phyloP scores from a whole-genome alignment of 64 coral and sea anemone genomes.

The Trachythela sp. region DNA sequence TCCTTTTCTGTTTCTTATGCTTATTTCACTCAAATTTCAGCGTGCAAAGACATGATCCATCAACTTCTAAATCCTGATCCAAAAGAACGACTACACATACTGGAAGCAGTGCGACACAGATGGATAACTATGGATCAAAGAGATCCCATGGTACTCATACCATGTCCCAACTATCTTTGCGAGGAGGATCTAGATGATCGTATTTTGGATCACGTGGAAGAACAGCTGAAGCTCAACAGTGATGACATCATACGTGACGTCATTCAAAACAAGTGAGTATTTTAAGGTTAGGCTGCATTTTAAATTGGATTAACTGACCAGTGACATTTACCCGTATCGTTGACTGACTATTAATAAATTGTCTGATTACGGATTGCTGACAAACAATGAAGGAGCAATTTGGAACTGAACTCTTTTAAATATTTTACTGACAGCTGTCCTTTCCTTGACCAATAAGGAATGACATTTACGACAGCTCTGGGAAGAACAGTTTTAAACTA shows the following conservation, averaged over 20 bases:
- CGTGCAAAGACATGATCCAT: neutral
- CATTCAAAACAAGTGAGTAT: neutral
- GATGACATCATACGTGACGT: slow-evolving; percentile 26
- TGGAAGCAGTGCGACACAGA: neutral
- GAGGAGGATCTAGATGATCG: slow-evolving; percentile 7
- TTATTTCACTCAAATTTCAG: neutral
- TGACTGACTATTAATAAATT: too few species aligned
- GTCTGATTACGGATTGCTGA: too few species aligned
- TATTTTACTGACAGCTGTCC: too few species aligned
- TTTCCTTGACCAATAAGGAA: too few species aligned
- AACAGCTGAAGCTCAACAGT: neutral
- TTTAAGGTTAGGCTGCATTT: too few species aligned
- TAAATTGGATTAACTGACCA: too few species aligned
- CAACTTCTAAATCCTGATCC: neutral
- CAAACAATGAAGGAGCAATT: too few species aligned
- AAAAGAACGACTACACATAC: neutral
- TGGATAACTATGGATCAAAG: neutral
- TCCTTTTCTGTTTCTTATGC: neutral
- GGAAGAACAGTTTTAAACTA: too few species aligned
- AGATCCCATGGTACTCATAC: neutral
- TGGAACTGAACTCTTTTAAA: too few species aligned
- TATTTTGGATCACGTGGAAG: neutral
- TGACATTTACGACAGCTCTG: too few species aligned
- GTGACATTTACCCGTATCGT: too few species aligned
- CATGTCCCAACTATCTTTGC: neutral